Conservation (phyloP, 23 tunicate species). For the Halocynthia aurantium region DNA sequence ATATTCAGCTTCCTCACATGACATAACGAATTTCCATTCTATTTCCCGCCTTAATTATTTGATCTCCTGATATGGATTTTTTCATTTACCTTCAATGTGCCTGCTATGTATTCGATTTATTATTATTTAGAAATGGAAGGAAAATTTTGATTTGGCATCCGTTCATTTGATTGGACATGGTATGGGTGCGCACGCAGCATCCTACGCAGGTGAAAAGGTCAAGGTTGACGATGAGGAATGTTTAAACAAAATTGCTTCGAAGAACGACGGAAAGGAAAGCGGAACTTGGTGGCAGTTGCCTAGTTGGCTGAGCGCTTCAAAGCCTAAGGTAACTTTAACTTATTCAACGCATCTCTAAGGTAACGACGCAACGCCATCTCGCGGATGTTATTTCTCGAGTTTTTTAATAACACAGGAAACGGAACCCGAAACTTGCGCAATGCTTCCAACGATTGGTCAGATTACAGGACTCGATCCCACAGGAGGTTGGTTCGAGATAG, state of each 20-base stretch:
- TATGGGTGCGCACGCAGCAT: constrained; percentile 20
- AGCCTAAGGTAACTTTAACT: not conserved
- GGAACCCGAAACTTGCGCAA: constrained; percentile 5
- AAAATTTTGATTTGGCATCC: not conserved
- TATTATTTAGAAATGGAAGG: no score
- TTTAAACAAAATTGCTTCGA: not conserved
- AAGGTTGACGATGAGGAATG: constrained; percentile 14
- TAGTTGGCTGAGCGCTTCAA: constrained; percentile 7
- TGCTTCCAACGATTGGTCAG: constrained; percentile 8
- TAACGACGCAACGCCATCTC: no score
- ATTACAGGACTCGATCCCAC: constrained; percentile 28
- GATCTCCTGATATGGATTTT: no score
- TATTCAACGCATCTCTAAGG: no score
- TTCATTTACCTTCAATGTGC: no score
- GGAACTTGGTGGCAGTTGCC: constrained; percentile 23
- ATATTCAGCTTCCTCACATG: no score
- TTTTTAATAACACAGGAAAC: not conserved
- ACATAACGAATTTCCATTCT: no score
- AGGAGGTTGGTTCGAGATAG: constrained; percentile 15
- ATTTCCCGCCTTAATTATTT: no score
- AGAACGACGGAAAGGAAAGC: not conserved
- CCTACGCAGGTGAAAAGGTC: not conserved
- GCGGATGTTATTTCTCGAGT: no score
- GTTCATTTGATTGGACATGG: constrained; percentile 27
- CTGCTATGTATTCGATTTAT: no score